Conservation (phyloP, 2,888 invertebrate genomes). For the Stratiomys singularior region DNA sequence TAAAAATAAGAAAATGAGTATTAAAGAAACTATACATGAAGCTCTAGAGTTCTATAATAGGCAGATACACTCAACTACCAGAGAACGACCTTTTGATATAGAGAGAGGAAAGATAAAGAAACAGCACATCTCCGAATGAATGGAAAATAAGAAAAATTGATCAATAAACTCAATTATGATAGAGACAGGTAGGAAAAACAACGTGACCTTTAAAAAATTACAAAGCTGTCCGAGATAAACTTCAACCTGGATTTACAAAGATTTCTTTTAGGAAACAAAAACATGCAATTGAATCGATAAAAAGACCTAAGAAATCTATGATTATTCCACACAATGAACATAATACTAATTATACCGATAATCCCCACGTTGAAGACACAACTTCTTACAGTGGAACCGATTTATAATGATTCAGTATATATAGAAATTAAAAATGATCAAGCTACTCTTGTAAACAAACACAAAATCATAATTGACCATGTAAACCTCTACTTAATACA, state of each 20-base stretch:
- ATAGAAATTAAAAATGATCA: not conserved
- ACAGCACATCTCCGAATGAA: not conserved
- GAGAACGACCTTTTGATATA: not conserved
- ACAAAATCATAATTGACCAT: not conserved
- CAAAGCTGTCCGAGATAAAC: not conserved
- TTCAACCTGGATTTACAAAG: not conserved
- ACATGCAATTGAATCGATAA: not conserved
- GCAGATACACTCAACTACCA: not conserved
- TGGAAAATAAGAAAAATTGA: not conserved
- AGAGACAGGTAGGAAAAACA: not conserved
- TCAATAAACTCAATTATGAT: not conserved
- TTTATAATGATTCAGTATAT: not conserved
- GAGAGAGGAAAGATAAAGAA: not conserved
- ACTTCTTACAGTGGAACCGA: not conserved
- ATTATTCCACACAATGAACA: not conserved
- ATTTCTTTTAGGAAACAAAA: not conserved
- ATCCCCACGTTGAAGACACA: not conserved
- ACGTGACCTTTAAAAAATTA: not conserved
- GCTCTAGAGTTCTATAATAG: not conserved
- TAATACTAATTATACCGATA: not conserved
- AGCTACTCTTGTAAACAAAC: not conserved
- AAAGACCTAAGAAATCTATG: not conserved
- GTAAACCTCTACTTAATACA: not conserved
- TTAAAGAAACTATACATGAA: not conserved
- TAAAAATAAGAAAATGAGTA: not conserved